Base-by-base conservation (phyloP, 2,113 vertebrate species). In the Hippocampus zosterae region DNA sequence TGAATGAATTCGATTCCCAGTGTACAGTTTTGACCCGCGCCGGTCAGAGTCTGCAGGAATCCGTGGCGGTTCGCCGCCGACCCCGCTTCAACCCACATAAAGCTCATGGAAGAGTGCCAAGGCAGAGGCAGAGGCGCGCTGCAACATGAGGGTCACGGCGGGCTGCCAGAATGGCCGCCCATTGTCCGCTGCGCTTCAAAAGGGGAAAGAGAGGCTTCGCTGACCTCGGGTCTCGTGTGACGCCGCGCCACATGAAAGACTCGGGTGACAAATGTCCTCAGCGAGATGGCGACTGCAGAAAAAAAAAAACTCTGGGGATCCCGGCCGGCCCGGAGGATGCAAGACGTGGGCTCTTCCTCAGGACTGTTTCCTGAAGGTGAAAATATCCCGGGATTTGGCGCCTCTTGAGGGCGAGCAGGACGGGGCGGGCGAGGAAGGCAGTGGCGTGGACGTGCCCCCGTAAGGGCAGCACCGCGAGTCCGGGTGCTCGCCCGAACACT, bases 381-480 rank as follows among this genome's bases (percentile, higher is more conserved):
- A 96, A 88, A 95, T 93, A 68, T 98, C 96, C 69, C 93, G 88
- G 1, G 88, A 78, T 89, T 92, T 96, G 40, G 85, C 87, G 80
- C 91, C 88, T 78, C 76, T 94, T 57, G 81, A 85, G 64, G 82
- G 78, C 7, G 77, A 81, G 37, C 81, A 74, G 0, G 84, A 83
- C 0, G 67, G 92, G 3, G 92, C 91, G 8, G 94, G 86, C 0
- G 90, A 85, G 29, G 88, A 85, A 72, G 88, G 92, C 50, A 92
- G 91, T 0, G 94, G 86, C 6, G 92, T 93, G 65, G 84, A 89
- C 3, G 89, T 94, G 74, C 96, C 96, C 78, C 95, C 95, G 0
- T 95, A 98, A 0, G 96, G 96, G 85, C 97, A 99, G 91, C 93
- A 92, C 84, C 97, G 93, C 0, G 91, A 94, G 74, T 93, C 94